Conservation (phyloP, 2,888 invertebrate genomes). For the Halocaridina rubra region DNA sequence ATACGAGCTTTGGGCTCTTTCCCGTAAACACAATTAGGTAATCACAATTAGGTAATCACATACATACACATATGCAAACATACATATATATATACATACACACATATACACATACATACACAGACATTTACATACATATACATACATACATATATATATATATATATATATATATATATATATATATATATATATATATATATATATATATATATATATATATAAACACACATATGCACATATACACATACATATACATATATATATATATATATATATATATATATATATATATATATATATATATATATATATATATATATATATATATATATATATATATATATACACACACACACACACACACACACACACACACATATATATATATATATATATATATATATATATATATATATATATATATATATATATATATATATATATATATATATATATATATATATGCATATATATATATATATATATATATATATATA, state of each 20-base stretch:
- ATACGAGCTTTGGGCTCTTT: too few relatives aligned
- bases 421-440: slow-evolving; percentile 8
- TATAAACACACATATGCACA: slow-evolving; percentile 2
- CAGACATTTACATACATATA: neutral
- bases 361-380: neutral
- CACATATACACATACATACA: slow-evolving; percentile 1
- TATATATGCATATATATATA: neutral
- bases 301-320: neutral
- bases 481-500: slow-evolving; percentile 4
- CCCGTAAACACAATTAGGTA: too few relatives aligned
- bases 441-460: slow-evolving; percentile 8
- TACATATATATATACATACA: slow-evolving; percentile 3
- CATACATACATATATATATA: neutral
- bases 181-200: neutral
- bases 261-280: neutral
- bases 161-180: neutral
- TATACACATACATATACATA: neutral
- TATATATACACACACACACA: slow-evolving; percentile 3
- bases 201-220: neutral
- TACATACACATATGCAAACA: neutral
- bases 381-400: neutral
- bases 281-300: neutral
- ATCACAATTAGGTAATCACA: too few relatives aligned
- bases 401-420: slow-evolving; percentile 8
- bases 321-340: slow-evolving; percentile 5